These are phyloP conservation scores for Callimorpha dominula DNA, from an alignment of 2,888 invertebrate genomes.

Conservation along the genomic window DNA sequence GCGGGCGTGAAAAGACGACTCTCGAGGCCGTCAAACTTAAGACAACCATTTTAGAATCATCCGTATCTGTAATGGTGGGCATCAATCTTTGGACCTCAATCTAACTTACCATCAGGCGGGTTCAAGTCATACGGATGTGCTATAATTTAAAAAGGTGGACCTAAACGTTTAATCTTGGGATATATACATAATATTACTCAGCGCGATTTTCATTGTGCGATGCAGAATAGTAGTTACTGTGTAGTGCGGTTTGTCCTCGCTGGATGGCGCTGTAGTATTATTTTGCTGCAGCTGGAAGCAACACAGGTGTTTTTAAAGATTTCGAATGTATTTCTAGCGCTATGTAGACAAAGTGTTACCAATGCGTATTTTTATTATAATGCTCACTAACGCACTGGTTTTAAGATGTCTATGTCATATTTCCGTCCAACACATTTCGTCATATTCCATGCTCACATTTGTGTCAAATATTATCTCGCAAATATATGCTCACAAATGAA, in stretches of 20 bases:
- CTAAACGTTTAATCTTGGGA: background rate
- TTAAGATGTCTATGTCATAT: conserved; percentile 21
- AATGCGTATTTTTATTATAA: background rate
- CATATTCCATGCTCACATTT: conserved; percentile 25
- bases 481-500: background rate
- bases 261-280: background rate
- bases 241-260: background rate
- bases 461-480: conserved; percentile 5
- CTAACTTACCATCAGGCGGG: no score
- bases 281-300: background rate
- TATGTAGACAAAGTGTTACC: background rate
- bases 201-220: background rate
- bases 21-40: no score
- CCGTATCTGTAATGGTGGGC: no score
- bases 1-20: no score
- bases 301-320: background rate
- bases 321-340: background rate
- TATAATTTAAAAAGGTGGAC: no score
- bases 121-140: no score
- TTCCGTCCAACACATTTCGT: conserved; percentile 47
- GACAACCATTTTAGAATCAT: no score
- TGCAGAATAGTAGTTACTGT: background rate
- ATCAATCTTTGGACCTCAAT: no score
- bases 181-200: background rate
- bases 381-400: conserved; percentile 6